Conservation (phyloP, 2,888 invertebrate genomes). For the Atethmia centrago region DNA sequence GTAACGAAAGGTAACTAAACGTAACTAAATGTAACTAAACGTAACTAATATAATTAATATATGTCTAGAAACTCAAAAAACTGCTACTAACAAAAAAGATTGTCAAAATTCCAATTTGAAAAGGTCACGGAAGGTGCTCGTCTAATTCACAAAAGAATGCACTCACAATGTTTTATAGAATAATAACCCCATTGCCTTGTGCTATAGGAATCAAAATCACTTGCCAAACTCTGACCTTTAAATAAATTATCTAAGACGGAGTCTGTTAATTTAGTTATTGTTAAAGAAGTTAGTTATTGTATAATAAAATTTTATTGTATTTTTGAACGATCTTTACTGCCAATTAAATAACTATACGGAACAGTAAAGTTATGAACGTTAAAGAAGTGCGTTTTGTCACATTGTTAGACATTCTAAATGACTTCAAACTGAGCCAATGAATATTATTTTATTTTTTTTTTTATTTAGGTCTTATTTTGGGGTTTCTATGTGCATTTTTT, state of each 20-base stretch:
- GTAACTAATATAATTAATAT: too few relatives aligned
- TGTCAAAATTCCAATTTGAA: conserved; percentile 18
- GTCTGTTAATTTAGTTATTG: not conserved
- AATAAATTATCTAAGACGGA: conserved; percentile 14
- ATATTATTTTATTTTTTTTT: too few relatives aligned
- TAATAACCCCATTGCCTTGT: conserved; percentile 1
- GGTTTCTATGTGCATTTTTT: too few relatives aligned
- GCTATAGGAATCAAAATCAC: not conserved
- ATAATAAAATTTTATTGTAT: not conserved
- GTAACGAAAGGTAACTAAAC: too few relatives aligned
- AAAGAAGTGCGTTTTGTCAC: not conserved
- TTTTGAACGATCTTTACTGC: not conserved
- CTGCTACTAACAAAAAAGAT: not conserved
- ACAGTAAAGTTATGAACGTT: too few relatives aligned
- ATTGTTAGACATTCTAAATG: not conserved
- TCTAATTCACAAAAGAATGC: conserved; percentile 19
- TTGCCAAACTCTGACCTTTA: conserved; percentile 11
- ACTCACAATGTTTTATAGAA: not conserved
- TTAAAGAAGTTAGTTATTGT: not conserved
- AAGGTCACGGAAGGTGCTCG: conserved; percentile 4
- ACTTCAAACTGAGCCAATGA: not conserved
- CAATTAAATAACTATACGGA: too few relatives aligned
- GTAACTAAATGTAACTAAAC: too few relatives aligned
- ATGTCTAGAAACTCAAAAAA: not conserved
- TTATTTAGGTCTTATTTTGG: too few relatives aligned